Base-by-base conservation (phyloP, 2,888 invertebrate genomes). In the Rotaria macrura region DNA sequence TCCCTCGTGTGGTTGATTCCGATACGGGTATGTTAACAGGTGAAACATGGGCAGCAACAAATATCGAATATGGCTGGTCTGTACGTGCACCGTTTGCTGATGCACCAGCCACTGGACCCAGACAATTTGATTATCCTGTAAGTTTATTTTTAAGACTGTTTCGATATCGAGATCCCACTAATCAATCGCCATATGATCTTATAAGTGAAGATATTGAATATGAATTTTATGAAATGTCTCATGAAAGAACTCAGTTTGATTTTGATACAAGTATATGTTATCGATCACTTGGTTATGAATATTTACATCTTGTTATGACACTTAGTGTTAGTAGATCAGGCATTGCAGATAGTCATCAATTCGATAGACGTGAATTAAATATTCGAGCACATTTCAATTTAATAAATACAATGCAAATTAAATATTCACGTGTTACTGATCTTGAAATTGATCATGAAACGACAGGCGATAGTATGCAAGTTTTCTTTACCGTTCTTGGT, bases 221-320 rank as follows among this genome's bases (percentile, higher is more conserved):
- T 43, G 79, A 79, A 43, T 79, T 79, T 43, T 79, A 38, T n/a
- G 79, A 79, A 43, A 43, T 79, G 40, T n/a, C 23, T 79, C 43
- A 79, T 43, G 79, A 79, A 10, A 12, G 40, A 25, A 12, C 40
- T 43, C 43, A 9, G 25, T 0, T n/a, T 10, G 79, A 79, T 43
- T 79, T 79, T 25, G 79, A 79, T 79, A 23, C n/a, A n/a, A 43
- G 43, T 14, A 9, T 43, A 79, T 79, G 79, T 43, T 79, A 79
- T 43, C 79, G 79, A 9, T 43, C 79, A 43, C 23, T n/a, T 38
- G 9, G 20, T 43, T 79, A 43, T 25, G 43, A 43, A 14, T 79
- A 79, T 79, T n/a, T 43, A 79, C 43, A 79, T 79, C n/a, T 79
- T 25, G 7, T n/a, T 17, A 43, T 79, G 12, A n/a, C 10, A 4